phyloP scores from a whole-genome alignment of 2,888 invertebrate genomes.

The Tetranychus piercei region DNA sequence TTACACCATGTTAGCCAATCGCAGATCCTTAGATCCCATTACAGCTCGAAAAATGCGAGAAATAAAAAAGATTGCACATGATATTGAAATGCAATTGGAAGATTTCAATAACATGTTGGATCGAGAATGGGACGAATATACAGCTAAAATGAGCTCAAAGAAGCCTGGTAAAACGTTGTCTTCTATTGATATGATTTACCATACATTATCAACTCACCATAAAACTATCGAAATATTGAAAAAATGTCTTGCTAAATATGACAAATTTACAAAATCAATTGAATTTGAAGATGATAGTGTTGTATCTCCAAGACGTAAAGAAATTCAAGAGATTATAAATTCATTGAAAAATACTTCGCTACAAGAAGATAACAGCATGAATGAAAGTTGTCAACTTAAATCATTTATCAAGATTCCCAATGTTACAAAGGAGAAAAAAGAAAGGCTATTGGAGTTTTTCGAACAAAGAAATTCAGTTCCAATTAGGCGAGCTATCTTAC shows the following conservation, averaged over 20 bases:
- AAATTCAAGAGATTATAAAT: not conserved
- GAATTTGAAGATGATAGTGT: not conserved
- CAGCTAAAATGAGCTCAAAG: not conserved
- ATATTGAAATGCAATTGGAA: slow-evolving; percentile 53
- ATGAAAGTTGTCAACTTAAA: not conserved
- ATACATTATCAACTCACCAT: not conserved
- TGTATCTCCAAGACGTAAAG: not conserved
- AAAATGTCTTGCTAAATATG: not conserved
- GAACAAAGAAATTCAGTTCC: slow-evolving; percentile 15
- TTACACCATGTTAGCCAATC: slow-evolving; percentile 32
- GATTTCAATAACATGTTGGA: slow-evolving; percentile 54
- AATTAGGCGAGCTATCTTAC: slow-evolving; percentile 6
- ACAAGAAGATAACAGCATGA: slow-evolving; percentile 1
- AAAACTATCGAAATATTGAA: not conserved
- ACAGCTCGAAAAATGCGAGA: slow-evolving; percentile 48
- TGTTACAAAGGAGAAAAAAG: slow-evolving; percentile 4
- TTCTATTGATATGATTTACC: slow-evolving; percentile 4
- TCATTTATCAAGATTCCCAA: not conserved
- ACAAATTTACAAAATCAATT: not conserved
- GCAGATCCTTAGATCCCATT: slow-evolving; percentile 43
- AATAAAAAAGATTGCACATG: slow-evolving; percentile 44
- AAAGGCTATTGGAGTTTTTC: not conserved
- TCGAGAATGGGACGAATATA: slow-evolving; percentile 49
- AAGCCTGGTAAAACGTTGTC: not conserved
- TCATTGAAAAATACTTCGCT: not conserved